phyloP scores from a whole-genome alignment of 2,113 vertebrate species.

The Ginglymostoma cirratum region DNA sequence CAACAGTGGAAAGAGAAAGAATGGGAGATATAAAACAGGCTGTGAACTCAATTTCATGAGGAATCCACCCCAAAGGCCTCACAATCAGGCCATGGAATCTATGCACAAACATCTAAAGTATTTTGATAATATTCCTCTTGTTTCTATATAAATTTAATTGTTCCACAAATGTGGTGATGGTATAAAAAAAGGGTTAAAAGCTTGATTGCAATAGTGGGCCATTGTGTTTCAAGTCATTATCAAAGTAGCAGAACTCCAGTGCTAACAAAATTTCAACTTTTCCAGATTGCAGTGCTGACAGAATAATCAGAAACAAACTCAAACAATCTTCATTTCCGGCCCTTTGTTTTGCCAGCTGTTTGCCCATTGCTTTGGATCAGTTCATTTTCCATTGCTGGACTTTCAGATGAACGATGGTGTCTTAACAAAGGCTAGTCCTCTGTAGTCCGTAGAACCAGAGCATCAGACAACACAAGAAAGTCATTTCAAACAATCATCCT shows the following conservation, averaged over 20 bases:
- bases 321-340: not conserved
- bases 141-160: not conserved
- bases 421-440: not conserved
- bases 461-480: not conserved
- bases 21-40: too few relatives aligned
- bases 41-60: not conserved
- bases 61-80: not conserved
- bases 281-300: not conserved
- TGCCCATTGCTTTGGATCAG: not conserved
- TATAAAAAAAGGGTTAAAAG: not conserved
- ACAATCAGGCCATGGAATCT: not conserved
- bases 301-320: not conserved
- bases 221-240: not conserved
- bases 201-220: not conserved
- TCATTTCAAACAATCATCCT: not conserved
- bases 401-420: not conserved
- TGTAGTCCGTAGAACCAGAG: not conserved
- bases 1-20: not conserved
- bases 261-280: not conserved
- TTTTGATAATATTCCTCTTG: not conserved
- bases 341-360: not conserved
- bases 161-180: not conserved
- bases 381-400: not conserved
- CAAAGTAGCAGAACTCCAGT: not conserved
- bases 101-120: not conserved